Evolutionary conservation across 2,888 invertebrate species (phyloP), one percentile per base, ranked within the genome.

Genomic region (Trypoxylon attenuatum): DNA sequence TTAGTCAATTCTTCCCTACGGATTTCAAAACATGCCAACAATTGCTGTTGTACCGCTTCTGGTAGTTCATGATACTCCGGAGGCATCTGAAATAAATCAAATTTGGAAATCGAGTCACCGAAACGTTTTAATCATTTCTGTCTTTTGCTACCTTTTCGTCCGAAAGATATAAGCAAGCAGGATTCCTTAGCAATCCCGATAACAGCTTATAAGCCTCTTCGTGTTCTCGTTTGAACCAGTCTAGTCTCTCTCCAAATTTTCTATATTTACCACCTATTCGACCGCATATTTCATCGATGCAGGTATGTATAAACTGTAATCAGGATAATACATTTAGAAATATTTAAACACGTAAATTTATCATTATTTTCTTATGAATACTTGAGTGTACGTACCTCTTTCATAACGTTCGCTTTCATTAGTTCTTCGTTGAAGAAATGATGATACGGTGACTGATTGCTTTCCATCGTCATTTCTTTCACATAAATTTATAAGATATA

Each of bases 221-320:
- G 21, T 80, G 86, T 41, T 82, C 82, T 18, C 77, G 71, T 65
- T 75, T 79, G 5, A 64, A 79, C 84, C 84, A 86, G 15, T 80
- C 77, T 22, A 82, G 69, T 6, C 71, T 76, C 6, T 73, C 83
- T 6, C 66, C 47, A 39, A 83, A 84, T 42, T 79, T 77, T 25
- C 76, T 70, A 58, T 78, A 84, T 10, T 62, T 67, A 3, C 82
- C 80, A 3, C 78, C 80, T n/a, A 77, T 73, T 22, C 72, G 71
- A 1, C 81, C 81, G 51, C 85, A 86, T 67, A 86, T 80, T 79
- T 86, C 85, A 56, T 84, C 82, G 18, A 80, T 73, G 39, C 86
- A 86, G n/a, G 78, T 67, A 55, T 86, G 82, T 25, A 86, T 33
- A 47, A 86, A 70, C 86, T 86, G 23, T 13, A 73, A 73, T 18